Conservation (phyloP, 2,797 vertebrate genomes). For the Tokudaia tokunoshimensis region DNA sequence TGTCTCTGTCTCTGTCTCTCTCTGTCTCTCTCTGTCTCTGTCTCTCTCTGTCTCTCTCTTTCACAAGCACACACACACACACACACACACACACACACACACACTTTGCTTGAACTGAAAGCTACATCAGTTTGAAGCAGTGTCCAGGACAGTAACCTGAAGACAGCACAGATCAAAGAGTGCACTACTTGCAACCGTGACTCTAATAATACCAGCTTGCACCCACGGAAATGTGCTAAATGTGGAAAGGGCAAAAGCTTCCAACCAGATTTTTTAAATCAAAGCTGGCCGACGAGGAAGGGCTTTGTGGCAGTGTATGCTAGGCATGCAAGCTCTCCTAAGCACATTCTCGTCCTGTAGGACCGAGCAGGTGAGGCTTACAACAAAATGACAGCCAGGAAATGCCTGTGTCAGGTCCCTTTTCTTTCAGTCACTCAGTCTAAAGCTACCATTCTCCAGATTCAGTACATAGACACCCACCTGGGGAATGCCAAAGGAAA, state of each 20-base stretch:
- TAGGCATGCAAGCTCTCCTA: not conserved
- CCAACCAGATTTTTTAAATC: not conserved
- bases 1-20: not conserved
- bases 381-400: not conserved
- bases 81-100: too few relatives aligned
- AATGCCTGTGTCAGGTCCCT: not conserved
- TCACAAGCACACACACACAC: not conserved
- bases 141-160: not conserved
- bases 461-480: too few relatives aligned
- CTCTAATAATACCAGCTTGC: not conserved
- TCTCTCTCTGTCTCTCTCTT: not conserved
- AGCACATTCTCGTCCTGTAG: not conserved
- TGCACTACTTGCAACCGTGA: not conserved
- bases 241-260: conserved; percentile 10
- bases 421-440: not conserved
- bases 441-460: not conserved
- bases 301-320: accelerated
- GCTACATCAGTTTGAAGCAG: not conserved
- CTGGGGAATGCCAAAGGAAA: not conserved
- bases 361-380: conserved; percentile 51
- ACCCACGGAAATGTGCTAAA: conserved; percentile 8
- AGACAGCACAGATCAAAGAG: conserved; percentile 12
- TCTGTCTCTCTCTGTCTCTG: not conserved
- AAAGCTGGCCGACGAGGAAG: not conserved
- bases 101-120: not conserved